Evolutionary conservation across 2,888 invertebrate genomes (phyloP).

Genomic region (Ophion ellenae): DNA sequence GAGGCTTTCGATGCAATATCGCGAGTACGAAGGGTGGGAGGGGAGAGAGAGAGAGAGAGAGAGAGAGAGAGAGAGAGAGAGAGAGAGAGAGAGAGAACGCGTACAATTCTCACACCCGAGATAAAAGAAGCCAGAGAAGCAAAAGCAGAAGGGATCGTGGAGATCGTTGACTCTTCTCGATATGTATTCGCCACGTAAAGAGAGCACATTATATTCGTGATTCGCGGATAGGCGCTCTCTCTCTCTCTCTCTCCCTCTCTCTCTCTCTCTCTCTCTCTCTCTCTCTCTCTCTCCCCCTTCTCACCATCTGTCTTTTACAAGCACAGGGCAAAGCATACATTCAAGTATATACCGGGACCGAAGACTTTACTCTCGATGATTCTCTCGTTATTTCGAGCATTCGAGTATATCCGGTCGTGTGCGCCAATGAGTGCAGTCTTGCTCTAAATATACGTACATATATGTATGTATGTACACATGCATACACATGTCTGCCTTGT

Average conservation of each 20-base stretch:
- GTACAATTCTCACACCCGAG: constrained; percentile 57
- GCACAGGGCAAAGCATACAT: constrained; percentile 25
- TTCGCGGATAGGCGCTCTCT: constrained; percentile 40
- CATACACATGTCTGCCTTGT: neutral
- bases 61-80: constrained; percentile 46
- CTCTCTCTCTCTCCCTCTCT: constrained; percentile 50
- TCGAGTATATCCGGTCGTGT: constrained; percentile 65
- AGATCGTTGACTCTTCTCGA: constrained; percentile 66
- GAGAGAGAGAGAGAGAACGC: constrained; percentile 43
- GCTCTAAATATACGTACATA: constrained; percentile 18
- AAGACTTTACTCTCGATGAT: constrained; percentile 61
- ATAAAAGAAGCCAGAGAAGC: constrained; percentile 58
- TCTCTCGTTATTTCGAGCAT: constrained; percentile 66
- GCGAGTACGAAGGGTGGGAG: constrained; percentile 33
- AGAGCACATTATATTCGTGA: constrained; percentile 35
- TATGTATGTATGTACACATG: neutral
- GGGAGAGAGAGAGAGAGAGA: constrained; percentile 45
- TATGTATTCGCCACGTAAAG: constrained; percentile 55
- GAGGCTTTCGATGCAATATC: constrained; percentile 40
- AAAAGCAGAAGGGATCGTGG: constrained; percentile 59
- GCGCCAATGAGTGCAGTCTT: constrained; percentile 39
- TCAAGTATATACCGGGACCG: constrained; percentile 37
- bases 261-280: constrained; percentile 9
- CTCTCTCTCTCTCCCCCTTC: constrained; percentile 1
- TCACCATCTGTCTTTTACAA: constrained; percentile 15